Base-by-base conservation (phyloP, 2,888 invertebrate species). In the Thymelicus acteon region DNA sequence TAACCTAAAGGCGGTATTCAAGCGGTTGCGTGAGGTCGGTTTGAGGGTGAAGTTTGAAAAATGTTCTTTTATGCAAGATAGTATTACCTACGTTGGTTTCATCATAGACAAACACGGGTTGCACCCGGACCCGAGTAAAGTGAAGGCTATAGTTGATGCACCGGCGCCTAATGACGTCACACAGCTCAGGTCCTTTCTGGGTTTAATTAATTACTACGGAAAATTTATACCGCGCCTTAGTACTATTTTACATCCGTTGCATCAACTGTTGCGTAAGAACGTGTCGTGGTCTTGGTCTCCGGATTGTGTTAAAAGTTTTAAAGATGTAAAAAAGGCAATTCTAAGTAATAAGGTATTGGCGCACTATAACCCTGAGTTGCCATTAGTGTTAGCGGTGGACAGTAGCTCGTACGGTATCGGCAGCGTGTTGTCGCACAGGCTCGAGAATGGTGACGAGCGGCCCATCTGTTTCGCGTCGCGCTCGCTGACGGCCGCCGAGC, bases 391-490 rank as follows among this genome's bases (percentile, higher is more conserved):
- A 24, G 58, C 70, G 8, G 74, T 73, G 13, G 75, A 75, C 62
- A 73, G 73, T 48, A 72, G 75, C 49, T 66, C 75, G 8, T 72
- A 73, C 63, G 77, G 76, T 1, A 48, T 76, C 8, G 75, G 74
- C 15, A 73, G 75, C 13, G 78, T 77, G 7, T 71, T 81, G 6
- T 47, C 77, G 19, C 80, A 79, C 68, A 73, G 52, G 6, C 60
- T 62, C 2, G 60, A 37, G 7, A 68, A 49, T 62, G 77, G 76
- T 71, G 49, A 19, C 37, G 77, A 78, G 72, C 77, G 77, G 8
- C 76, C 77, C 6, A 72, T 79, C 1, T 75, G 75, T 0, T 81
- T 75, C 58, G 76, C 72, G 7, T 79, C 78, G 4, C 72, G 79
- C 8, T 72, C 76, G 0, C 72, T 81, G 0, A 73, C 72, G 0